Evolutionary conservation across 2,797 vertebrate species (phyloP), one percentile per base, ranked within the genome.

Genomic region (Schizopygopsis pylzovi): DNA sequence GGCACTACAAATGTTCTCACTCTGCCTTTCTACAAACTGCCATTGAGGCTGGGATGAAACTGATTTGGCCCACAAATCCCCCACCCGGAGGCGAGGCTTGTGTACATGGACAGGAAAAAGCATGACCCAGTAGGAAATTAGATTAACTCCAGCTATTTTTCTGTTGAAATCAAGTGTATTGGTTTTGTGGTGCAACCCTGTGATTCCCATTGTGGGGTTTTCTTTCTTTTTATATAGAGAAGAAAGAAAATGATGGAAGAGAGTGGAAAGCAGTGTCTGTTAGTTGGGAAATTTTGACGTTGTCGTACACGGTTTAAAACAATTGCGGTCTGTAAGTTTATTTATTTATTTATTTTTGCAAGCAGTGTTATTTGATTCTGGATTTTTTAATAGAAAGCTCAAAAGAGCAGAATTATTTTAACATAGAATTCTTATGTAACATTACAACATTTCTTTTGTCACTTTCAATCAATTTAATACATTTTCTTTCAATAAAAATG

Each of bases 101-200:
- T 41, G 76, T 56, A 33, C 28, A 25, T 73, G 84, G 25, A 43
- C 68, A 70, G 71, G 71, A 79, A 61, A 72, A 81, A 49, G 49
- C 9, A 59, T 68, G 78, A 71, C 81, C 81, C 70, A 47, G 70
- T 70, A 70, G 71, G 71, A 86, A 81, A 81, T 86, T 67, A 81
- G 82, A 88, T 88, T 78, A 78, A 39, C 4, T 16, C 16, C 33
- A 78, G 61, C 52, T 41, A 41, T 78, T 70, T 79, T 84, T 78
- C 83, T 68, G 1, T 39, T 77, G 15, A 78, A 68, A 78, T 39
- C 45, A 56, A 70, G 49, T 79, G n/a, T 16, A 22, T 49, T 56
- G 22, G 6, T 16, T 82, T 71, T 56, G 39, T 63, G 61, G 63
- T n/a, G 9, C n/a, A 33, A 78, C n/a, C 72, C 37, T 41, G n/a